Evolutionary conservation across 2,113 vertebrate species (phyloP), one percentile per base, ranked within the genome.

Genomic region (Macaca mulatta): DNA sequence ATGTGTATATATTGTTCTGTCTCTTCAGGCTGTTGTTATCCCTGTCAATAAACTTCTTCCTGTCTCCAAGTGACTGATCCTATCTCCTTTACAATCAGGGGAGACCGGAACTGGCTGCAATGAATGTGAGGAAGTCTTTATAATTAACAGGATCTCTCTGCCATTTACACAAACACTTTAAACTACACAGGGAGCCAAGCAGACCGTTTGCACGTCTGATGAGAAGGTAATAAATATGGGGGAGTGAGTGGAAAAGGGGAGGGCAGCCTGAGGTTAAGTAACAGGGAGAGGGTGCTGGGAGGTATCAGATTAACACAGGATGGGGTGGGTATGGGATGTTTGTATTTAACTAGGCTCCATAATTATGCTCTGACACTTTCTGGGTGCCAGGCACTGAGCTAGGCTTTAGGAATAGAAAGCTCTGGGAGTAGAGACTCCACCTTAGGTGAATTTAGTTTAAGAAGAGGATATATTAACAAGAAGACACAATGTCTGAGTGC

Each of bases 81-180:
- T 98, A 98, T 99, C 98, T 80, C 52, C 13, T 30, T 40, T 20
- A 27, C 95, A 87, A 98, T 98, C 98, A 93, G 89, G 97, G 97
- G 61, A 90, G 98, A 97, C 98, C 97, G 95, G 99, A 98, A 98
- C 97, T 95, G 17, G 30, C 97, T 70, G 5, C 50, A 89, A 40
- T 98, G 98, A 99, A 99, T 99, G 98, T 97, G 97, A 99, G 98
- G 99, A 99, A 99, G 98, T 98, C 98, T 98, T 97, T 77, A 98
- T 91, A 98, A 99, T 99, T 98, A 99, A 98, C 96, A 81, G 97
- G 98, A 97, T 97, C 98, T 98, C 81, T 98, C 97, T 92, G 94
- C 95, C 99, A 97, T 99, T 98, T 98, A 98, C 98, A 98, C 90
- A 98, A 99, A 99, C 98, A 98, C 97, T 98, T 98, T 48, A 87